These are phyloP conservation scores for Aphrophora alni DNA, from an alignment of 2,888 invertebrate genomes.

Conservation along the genomic window DNA sequence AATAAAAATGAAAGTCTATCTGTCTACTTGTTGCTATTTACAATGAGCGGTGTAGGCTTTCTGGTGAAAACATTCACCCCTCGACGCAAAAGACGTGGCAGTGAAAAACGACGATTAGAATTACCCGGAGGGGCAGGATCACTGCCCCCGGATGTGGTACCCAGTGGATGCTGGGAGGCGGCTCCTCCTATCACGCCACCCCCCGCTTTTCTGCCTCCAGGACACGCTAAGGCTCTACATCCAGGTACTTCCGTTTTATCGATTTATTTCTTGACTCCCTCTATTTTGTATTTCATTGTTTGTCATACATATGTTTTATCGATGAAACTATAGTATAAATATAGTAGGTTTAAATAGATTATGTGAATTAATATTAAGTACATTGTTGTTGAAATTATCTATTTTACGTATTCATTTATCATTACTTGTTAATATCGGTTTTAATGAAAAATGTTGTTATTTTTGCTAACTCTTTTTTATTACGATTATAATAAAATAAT, in stretches of 20 bases:
- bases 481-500: too few relatives aligned
- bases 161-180: slow-evolving; percentile 36
- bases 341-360: too few relatives aligned
- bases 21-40: not conserved
- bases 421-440: too few relatives aligned
- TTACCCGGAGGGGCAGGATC: slow-evolving; percentile 52
- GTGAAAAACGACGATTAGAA: slow-evolving; percentile 66
- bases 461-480: too few relatives aligned
- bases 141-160: slow-evolving; percentile 46
- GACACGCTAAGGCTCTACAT: slow-evolving; percentile 61
- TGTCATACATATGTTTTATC: not conserved
- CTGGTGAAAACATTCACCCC: slow-evolving; percentile 70
- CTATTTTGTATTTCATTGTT: not conserved
- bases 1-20: slow-evolving; percentile 51
- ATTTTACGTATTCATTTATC: too few relatives aligned
- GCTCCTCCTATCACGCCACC: slow-evolving; percentile 67
- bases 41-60: slow-evolving; percentile 67
- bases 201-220: slow-evolving; percentile 69
- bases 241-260: slow-evolving; percentile 26
- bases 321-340: too few relatives aligned
- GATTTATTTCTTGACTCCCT: not conserved
- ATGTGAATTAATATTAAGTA: too few relatives aligned
- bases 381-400: too few relatives aligned
- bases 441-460: too few relatives aligned
- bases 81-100: slow-evolving; percentile 65